Conservation (phyloP, 1,140 invertebrate genomes). For the Aphelenchoides besseyi region DNA sequence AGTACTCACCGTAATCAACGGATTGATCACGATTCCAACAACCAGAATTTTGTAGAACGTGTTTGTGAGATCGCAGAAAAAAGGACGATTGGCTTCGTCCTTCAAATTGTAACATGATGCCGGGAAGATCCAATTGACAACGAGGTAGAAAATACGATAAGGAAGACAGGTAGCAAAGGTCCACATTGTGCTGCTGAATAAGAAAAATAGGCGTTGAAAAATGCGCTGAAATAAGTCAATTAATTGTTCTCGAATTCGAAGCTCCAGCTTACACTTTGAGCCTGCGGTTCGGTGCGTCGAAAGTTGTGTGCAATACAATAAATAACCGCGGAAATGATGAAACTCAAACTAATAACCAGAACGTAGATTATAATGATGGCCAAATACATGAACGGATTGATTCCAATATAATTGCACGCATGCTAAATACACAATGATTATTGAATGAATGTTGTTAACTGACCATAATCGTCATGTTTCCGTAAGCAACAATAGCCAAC, state of each 20-base stretch:
- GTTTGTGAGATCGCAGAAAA: slow-evolving; percentile 35
- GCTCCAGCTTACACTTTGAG: slow-evolving; percentile 32
- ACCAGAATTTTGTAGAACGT: slow-evolving; percentile 52
- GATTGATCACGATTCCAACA: slow-evolving; percentile 57
- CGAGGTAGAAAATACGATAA: slow-evolving; percentile 54
- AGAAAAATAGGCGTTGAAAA: slow-evolving; percentile 59
- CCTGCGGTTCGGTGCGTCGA: slow-evolving; percentile 38
- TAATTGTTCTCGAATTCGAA: not conserved
- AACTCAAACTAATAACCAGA: slow-evolving; percentile 42
- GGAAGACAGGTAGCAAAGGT: slow-evolving; percentile 60
- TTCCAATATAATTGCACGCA: slow-evolving; percentile 32
- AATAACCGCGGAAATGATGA: slow-evolving; percentile 54
- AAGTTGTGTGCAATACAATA: slow-evolving; percentile 58
- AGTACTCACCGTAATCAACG: slow-evolving; percentile 49
- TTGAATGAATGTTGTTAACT: slow-evolving; percentile 12
- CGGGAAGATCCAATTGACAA: slow-evolving; percentile 22
- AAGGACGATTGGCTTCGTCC: not conserved
- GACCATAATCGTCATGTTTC: slow-evolving; percentile 46
- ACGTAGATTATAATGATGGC: slow-evolving; percentile 52
- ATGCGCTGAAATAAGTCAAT: slow-evolving; percentile 47
- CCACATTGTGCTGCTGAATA: slow-evolving; percentile 59
- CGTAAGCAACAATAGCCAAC: slow-evolving; percentile 41
- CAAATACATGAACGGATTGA: slow-evolving; percentile 45
- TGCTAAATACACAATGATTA: slow-evolving; percentile 42
- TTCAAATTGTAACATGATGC: not conserved